These are phyloP conservation scores for Drosophila neutralis DNA, from an alignment of 2,888 invertebrate species.

Conservation along the genomic window DNA sequence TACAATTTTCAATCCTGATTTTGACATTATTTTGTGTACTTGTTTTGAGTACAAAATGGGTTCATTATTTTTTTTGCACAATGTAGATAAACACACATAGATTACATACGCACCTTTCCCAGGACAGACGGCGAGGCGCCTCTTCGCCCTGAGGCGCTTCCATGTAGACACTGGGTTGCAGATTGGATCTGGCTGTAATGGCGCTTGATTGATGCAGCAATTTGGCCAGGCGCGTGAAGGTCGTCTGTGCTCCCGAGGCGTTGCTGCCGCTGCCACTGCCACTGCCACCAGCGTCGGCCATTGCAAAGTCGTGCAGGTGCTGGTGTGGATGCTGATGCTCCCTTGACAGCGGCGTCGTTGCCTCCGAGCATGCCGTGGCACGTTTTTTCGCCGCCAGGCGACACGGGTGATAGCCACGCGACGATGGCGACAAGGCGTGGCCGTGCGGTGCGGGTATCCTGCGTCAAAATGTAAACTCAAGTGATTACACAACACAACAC, in stretches of 20 bases:
- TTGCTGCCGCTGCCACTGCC: conserved; percentile 10
- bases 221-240: conserved; percentile 81
- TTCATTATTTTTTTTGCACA: neutral
- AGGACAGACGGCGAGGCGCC: conserved; percentile 86
- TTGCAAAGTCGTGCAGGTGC: conserved; percentile 52
- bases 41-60: neutral
- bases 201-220: conserved; percentile 81
- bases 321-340: conserved; percentile 47
- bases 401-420: conserved; percentile 85
- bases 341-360: conserved; percentile 57
- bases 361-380: conserved; percentile 70
- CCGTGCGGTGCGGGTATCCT: conserved; percentile 87
- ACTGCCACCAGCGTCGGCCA: conserved; percentile 42
- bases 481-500: conserved; percentile 48
- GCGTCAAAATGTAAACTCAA: conserved; percentile 55
- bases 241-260: conserved; percentile 55
- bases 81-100: conserved; percentile 34
- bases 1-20: neutral
- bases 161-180: conserved; percentile 71
- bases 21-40: neutral
- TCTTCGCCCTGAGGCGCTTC: conserved; percentile 81
- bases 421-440: conserved; percentile 85
- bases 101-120: conserved; percentile 86
- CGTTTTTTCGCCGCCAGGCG: conserved; percentile 84
- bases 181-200: conserved; percentile 66